Percentiles rank a stretch among this genome's conserved stretches.
Conservation (phyloP, 2,113 vertebrate species). For the Tiliqua scincoides region DNA sequence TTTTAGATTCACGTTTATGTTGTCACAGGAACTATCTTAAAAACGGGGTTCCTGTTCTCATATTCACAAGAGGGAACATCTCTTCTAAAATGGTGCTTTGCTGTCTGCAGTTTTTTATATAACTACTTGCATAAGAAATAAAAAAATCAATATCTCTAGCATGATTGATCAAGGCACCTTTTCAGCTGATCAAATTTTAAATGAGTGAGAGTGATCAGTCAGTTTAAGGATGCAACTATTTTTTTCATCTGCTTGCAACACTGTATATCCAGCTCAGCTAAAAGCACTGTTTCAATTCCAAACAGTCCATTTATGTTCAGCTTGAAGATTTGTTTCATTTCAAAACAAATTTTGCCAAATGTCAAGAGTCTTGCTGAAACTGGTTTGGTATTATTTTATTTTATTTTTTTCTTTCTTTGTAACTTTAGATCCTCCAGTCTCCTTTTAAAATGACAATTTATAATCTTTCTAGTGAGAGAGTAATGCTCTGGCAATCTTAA, state of each 20-base stretch:
- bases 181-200: no score
- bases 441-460: neutral
- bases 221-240: neutral
- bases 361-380: neutral
- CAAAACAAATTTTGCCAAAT: neutral
- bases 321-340: neutral
- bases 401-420: neutral
- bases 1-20: no score
- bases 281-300: neutral
- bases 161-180: no score
- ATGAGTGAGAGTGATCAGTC: no score
- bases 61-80: no score
- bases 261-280: neutral
- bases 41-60: no score
- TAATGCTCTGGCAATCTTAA: neutral
- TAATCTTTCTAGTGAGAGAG: neutral
- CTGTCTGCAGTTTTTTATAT: no score
- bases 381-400: no score
- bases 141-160: no score
- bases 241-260: neutral
- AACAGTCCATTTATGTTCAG: neutral
- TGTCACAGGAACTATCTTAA: no score
- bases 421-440: neutral
- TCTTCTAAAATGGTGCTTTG: no score
- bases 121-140: no score